Percentiles rank a stretch among this genome's conserved stretches.
Evolutionary conservation across 2,888 invertebrate species (phyloP).

Genomic region (Labia minor): DNA sequence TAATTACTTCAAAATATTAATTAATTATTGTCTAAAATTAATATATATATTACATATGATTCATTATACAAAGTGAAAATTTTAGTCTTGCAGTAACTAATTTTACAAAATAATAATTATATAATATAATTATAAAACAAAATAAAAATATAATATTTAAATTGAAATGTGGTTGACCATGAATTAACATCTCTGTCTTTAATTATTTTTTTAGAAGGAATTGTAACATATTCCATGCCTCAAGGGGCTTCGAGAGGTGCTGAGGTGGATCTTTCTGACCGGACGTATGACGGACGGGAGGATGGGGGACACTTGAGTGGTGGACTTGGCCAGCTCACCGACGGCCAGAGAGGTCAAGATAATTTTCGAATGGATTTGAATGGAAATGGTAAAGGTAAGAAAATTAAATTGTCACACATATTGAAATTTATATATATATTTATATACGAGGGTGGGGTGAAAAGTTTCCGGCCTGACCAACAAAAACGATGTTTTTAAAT

Average conservation of each 20-base stretch:
- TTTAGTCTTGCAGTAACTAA: too few species aligned
- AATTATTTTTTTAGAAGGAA: slow-evolving; percentile 52
- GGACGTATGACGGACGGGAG: slow-evolving; percentile 64
- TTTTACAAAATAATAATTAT: too few species aligned
- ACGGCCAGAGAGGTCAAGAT: slow-evolving; percentile 62
- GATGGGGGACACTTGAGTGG: slow-evolving; percentile 51
- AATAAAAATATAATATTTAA: too few species aligned
- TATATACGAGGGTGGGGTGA: too few species aligned
- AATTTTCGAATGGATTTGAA: slow-evolving; percentile 58
- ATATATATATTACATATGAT: too few species aligned
- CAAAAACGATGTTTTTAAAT: slow-evolving; percentile 1
- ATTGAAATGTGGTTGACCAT: too few species aligned
- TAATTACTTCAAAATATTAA: too few species aligned
- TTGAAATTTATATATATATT: slow-evolving; percentile 15
- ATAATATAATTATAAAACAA: too few species aligned
- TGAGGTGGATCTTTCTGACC: slow-evolving; percentile 66
- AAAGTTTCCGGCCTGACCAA: too few species aligned
- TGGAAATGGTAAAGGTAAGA: slow-evolving; percentile 55
- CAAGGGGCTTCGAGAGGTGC: slow-evolving; percentile 58
- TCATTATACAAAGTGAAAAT: too few species aligned
- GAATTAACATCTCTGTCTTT: too few species aligned
- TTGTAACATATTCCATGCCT: slow-evolving; percentile 68
- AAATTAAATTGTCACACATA: slow-evolving; percentile 4
- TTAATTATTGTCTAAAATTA: too few species aligned
- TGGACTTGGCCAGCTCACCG: slow-evolving; percentile 68